Conservation (phyloP, 1,140 invertebrate genomes). For the Apis laboriosa region DNA sequence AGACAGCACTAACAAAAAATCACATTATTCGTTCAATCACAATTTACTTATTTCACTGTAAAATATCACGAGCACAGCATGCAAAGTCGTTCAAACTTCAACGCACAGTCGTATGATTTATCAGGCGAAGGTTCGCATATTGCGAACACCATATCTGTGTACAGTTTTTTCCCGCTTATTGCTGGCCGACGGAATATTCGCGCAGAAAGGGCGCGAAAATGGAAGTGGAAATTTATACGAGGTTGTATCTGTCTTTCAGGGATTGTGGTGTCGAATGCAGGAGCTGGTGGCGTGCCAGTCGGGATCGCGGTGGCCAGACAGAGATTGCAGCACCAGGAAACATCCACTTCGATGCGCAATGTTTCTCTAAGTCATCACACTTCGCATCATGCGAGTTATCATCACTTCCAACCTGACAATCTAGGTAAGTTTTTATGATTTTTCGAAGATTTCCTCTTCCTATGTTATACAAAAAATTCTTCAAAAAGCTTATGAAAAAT, state of each 20-base stretch:
- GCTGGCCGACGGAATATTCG: too few species aligned
- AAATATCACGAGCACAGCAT: not conserved
- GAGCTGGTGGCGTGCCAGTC: constrained; percentile 86
- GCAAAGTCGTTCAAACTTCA: not conserved
- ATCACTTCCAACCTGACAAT: constrained; percentile 78
- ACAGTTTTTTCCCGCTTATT: constrained; percentile 18
- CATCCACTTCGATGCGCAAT: constrained; percentile 80
- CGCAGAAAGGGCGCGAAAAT: not conserved
- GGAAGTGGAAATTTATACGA: constrained; percentile 25
- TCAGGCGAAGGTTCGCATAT: constrained; percentile 12
- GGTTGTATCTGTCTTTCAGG: constrained; percentile 65
- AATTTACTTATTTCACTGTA: not conserved
- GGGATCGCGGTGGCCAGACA: constrained; percentile 93
- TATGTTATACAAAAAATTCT: not conserved
- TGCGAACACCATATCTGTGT: constrained; percentile 7
- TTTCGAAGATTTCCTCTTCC: not conserved
- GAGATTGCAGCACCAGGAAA: constrained; percentile 84
- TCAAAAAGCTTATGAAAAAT: not conserved
- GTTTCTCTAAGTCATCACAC: constrained; percentile 78
- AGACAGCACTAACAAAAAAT: not conserved
- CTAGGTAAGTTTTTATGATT: constrained; percentile 69
- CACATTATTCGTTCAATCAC: not conserved
- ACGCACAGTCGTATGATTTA: constrained; percentile 8
- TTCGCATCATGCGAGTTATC: constrained; percentile 76
- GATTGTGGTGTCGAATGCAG: constrained; percentile 76